Conservation (phyloP, 2,797 vertebrate species). For the Uromys caudimaculatus region DNA sequence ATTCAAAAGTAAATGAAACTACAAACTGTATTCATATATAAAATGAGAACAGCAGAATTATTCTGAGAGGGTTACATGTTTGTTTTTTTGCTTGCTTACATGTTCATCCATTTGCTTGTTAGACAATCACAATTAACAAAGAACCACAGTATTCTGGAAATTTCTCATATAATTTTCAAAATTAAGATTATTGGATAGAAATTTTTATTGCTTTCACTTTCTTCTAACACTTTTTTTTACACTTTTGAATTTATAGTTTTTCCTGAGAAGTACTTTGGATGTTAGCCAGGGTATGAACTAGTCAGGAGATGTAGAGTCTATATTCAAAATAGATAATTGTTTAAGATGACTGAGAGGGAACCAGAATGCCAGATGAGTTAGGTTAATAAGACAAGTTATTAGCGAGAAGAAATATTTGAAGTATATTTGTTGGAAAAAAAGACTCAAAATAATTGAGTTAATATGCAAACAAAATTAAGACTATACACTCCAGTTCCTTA, state of each 20-base stretch:
- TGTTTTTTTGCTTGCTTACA: neutral
- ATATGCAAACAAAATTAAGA: slow-evolving; percentile 48
- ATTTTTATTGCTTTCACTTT: slow-evolving; percentile 38
- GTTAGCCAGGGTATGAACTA: neutral
- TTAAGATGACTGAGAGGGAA: no score
- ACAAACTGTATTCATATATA: neutral
- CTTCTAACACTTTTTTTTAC: neutral
- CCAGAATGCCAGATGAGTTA: neutral
- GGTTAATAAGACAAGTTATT: neutral
- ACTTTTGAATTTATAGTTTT: slow-evolving; percentile 20
- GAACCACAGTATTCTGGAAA: neutral
- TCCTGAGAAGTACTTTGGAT: slow-evolving; percentile 12
- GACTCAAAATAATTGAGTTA: slow-evolving; percentile 32
- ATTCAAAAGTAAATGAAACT: slow-evolving; percentile 1
- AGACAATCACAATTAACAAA: neutral
- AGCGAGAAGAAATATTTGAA: neutral
- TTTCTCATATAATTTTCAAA: slow-evolving; percentile 48
- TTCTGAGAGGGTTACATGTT: neutral
- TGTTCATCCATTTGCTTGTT: neutral
- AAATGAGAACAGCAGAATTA: neutral
- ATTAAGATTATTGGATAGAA: neutral
- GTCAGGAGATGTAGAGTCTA: neutral
- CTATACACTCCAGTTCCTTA: neutral
- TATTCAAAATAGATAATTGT: neutral
- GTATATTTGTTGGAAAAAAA: slow-evolving; percentile 8